A percentile compares a stretch with the other conserved stretches of the same genome.
Evolutionary conservation across 53 echinoderm and acorn worm species (phyloP).

Genomic region (Hippasteria phrygiana): DNA sequence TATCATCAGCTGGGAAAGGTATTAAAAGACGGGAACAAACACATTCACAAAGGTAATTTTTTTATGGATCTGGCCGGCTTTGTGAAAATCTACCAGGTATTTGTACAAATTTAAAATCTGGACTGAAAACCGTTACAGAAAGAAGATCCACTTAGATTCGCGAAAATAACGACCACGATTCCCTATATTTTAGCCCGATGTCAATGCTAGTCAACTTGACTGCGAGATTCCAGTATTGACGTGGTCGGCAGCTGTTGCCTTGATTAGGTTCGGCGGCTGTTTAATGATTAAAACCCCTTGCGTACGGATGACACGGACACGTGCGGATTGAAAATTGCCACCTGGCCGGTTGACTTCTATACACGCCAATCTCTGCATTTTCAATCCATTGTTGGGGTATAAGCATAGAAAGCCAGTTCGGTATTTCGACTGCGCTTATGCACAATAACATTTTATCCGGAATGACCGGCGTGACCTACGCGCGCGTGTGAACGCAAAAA

Average conservation of each 20-base stretch:
- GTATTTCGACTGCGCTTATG: no score
- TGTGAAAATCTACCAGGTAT: neutral
- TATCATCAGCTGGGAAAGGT: neutral
- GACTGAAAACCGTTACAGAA: neutral
- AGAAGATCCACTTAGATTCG: neutral
- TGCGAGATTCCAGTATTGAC: slow-evolving; percentile 34
- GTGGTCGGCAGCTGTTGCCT: slow-evolving; percentile 15
- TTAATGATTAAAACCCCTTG: slow-evolving; percentile 13
- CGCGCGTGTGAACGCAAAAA: no score
- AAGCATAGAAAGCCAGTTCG: no score
- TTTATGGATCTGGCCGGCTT: neutral
- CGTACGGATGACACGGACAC: no score
- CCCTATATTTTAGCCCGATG: neutral
- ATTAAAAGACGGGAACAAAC: neutral
- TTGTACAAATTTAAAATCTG: neutral
- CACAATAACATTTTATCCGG: no score
- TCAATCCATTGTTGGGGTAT: no score
- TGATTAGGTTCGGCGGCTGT: slow-evolving; percentile 29
- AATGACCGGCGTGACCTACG: no score
- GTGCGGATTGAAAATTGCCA: no score
- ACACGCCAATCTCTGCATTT: no score
- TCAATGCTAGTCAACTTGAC: slow-evolving; percentile 26
- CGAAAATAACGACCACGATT: neutral
- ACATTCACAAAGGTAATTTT: neutral
- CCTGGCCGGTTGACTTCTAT: no score